Evolutionary conservation across 1,140 invertebrate genomes (phyloP), one percentile per base, ranked within the genome.

Genomic region (Hypothenemus hampei): DNA sequence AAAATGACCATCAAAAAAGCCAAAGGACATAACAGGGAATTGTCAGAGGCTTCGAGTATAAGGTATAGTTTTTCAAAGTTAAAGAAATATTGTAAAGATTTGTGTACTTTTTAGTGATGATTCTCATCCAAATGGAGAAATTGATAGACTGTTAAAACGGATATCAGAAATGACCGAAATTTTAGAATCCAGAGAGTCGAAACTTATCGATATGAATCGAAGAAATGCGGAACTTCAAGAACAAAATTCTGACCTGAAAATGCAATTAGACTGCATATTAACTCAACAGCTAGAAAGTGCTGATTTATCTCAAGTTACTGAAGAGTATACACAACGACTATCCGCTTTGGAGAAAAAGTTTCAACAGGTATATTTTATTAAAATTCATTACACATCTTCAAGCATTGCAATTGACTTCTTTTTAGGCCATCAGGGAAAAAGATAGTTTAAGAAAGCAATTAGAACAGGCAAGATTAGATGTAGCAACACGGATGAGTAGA

Each of bases 341-440:
- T 88, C 90, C 0, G 87, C 87, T 3, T 73, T 94, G 23, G 93
- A 97, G 67, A 87, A 86, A 64, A 93, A 93, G 70, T 87, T 94
- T 67, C 91, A 94, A 66, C 84, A 89, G 18, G 55, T 51, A 36
- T 20, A 6, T 31, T 39, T n/a, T n/a, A n/a, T n/a, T n/a, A n/a
- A n/a, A n/a, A n/a, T n/a, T n/a, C n/a, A n/a, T n/a, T n/a, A n/a
- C n/a, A n/a, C n/a, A n/a, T n/a, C n/a, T n/a, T n/a, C n/a, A n/a
- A n/a, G n/a, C n/a, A n/a, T n/a, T n/a, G n/a, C n/a, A n/a, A n/a
- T n/a, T n/a, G n/a, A n/a, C n/a, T n/a, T n/a, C n/a, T n/a, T n/a
- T 16, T 26, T 24, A 57, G 65, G 86, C 88, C 1, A 86, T 93
- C 36, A 77, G 87, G 61, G 93, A 97, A 69, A 79, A 79, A 62